Conservation (phyloP, 2,113 vertebrate species). For the Sebastes fasciatus region DNA sequence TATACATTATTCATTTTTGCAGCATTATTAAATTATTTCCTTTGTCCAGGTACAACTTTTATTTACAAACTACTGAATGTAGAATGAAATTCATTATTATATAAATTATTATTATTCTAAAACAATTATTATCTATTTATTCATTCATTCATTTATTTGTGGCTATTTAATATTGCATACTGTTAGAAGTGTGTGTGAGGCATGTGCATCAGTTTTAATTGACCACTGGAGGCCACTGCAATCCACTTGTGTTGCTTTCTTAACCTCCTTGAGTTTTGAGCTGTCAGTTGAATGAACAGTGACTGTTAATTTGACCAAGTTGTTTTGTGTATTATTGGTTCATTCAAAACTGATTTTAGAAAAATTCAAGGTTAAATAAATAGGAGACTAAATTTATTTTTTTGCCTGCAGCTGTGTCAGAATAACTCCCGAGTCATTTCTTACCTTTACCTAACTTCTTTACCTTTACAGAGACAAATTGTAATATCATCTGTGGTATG, state of each 20-base stretch:
- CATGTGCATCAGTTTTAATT: conserved; percentile 17
- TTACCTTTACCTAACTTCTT: not conserved
- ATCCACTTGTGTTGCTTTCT: not conserved
- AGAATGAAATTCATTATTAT: too few species aligned
- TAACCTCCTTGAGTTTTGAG: not conserved
- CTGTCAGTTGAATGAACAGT: not conserved
- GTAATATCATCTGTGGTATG: too few species aligned
- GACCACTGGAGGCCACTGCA: conserved; percentile 63
- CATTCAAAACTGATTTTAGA: not conserved
- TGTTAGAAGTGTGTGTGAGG: not conserved
- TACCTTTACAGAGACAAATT: not conserved
- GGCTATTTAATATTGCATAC: not conserved
- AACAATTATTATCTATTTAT: too few species aligned
- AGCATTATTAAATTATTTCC: not conserved
- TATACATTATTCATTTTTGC: not conserved
- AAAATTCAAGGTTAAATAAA: not conserved
- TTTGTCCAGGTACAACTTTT: not conserved
- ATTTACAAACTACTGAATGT: not conserved
- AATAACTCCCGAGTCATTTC: not conserved
- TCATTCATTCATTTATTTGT: not conserved
- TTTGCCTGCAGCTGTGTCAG: not conserved
- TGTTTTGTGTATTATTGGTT: not conserved
- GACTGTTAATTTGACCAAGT: not conserved
- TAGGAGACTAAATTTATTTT: not conserved
- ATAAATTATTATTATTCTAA: too few species aligned